Evolutionary conservation across 1,140 invertebrate species (phyloP).

Genomic region (Sogatella furcifera): DNA sequence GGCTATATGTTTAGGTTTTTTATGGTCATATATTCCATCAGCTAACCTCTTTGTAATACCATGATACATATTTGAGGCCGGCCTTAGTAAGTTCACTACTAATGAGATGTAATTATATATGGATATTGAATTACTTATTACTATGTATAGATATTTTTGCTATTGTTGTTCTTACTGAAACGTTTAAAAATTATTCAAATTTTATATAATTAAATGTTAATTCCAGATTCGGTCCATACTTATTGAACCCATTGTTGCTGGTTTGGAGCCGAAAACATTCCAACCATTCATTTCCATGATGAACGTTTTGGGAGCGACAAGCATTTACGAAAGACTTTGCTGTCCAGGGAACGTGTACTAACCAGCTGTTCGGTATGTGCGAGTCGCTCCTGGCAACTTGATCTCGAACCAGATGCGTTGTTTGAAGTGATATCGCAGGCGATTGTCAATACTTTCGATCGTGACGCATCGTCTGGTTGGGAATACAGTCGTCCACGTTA

Average conservation of each 20-base stretch:
- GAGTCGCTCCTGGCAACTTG: conserved; percentile 87
- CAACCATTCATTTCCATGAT: conserved; percentile 88
- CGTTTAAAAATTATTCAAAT: too few relatives aligned
- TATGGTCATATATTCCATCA: too few relatives aligned
- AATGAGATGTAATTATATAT: too few relatives aligned
- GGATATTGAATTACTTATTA: too few relatives aligned
- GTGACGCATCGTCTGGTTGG: conserved; percentile 97
- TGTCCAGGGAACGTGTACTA: conserved; percentile 83
- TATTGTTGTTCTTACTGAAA: too few relatives aligned
- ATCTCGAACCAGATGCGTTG: conserved; percentile 83
- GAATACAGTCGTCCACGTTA: conserved; percentile 92
- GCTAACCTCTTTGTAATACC: too few relatives aligned
- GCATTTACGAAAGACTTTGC: conserved; percentile 90
- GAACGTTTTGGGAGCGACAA: conserved; percentile 80
- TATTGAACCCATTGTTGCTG: conserved; percentile 95
- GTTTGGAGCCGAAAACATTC: conserved; percentile 75
- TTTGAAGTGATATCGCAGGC: conserved; percentile 97
- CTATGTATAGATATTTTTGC: too few relatives aligned
- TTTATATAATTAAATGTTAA: not conserved
- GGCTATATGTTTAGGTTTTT: too few relatives aligned
- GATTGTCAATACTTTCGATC: conserved; percentile 89
- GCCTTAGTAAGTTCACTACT: too few relatives aligned
- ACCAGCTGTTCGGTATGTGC: conserved; percentile 96
- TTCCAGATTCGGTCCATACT: conserved; percentile 87
- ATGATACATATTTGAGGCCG: too few relatives aligned